A percentile compares a stretch with the other conserved stretches of the same genome.
These are phyloP conservation scores for Gonioctena quinquepunctata DNA, from an alignment of 1,140 invertebrate species.

Conservation along the genomic window DNA sequence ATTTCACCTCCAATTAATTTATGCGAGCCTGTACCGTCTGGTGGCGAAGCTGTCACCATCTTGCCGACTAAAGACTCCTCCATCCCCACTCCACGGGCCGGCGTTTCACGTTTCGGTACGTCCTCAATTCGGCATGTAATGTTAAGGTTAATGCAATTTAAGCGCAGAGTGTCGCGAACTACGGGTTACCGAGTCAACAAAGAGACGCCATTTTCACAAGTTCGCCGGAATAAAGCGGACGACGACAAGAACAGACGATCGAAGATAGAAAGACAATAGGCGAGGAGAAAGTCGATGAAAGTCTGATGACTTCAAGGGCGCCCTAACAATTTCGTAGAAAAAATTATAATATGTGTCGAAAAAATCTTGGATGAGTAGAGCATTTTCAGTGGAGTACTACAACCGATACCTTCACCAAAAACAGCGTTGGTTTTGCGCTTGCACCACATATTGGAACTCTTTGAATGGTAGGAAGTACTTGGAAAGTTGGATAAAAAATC, in stretches of 20 bases:
- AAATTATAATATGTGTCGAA: too few species aligned
- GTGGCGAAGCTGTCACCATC: conserved; percentile 48
- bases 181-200: conserved; percentile 55
- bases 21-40: conserved; percentile 34
- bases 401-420: too few species aligned
- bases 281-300: neutral
- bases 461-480: too few species aligned
- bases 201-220: conserved; percentile 52
- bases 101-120: conserved; percentile 56
- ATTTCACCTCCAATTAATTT: conserved; percentile 42
- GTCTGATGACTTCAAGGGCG: too few species aligned
- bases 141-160: conserved; percentile 59
- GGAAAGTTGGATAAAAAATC: too few species aligned
- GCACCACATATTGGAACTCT: too few species aligned
- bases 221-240: conserved; percentile 28
- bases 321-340: too few species aligned
- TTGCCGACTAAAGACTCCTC: conserved; percentile 43
- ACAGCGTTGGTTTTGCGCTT: too few species aligned
- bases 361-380: too few species aligned
- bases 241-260: conserved; percentile 16
- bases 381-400: too few species aligned
- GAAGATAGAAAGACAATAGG: neutral
- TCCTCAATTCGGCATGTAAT: conserved; percentile 58
- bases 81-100: conserved; percentile 19
- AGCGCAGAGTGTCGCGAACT: conserved; percentile 51